Conservation (phyloP, 2,113 vertebrate genomes). For the Acrocephalus kingi region DNA sequence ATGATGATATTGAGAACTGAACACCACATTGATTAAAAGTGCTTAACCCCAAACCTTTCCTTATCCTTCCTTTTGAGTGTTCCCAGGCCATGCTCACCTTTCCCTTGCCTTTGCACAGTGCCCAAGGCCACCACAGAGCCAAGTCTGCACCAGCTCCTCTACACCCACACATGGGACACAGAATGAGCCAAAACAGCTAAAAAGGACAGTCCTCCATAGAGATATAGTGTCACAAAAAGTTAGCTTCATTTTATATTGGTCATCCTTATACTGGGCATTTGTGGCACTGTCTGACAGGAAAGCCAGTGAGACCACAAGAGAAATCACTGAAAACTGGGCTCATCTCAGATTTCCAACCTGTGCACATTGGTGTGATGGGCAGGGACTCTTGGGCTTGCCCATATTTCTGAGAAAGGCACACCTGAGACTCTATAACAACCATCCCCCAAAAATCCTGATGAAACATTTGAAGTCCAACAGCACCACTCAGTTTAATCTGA, state of each 20-base stretch:
- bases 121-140: background rate
- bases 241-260: background rate
- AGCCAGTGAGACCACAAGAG: background rate
- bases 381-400: background rate
- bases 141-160: background rate
- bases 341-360: background rate
- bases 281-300: background rate
- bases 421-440: background rate
- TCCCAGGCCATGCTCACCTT: rapidly evolving
- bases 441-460: background rate
- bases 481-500: background rate
- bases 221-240: background rate
- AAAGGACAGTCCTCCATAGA: background rate
- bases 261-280: background rate
- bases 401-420: background rate
- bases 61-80: background rate
- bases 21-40: rapidly evolving
- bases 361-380: rapidly evolving
- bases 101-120: background rate
- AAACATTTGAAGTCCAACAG: background rate
- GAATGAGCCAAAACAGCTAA: background rate
- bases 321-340: background rate
- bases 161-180: background rate
- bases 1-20: background rate
- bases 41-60: background rate